phyloP scores from a whole-genome alignment of 2,797 vertebrate genomes.

The Tiaroga cobitis region DNA sequence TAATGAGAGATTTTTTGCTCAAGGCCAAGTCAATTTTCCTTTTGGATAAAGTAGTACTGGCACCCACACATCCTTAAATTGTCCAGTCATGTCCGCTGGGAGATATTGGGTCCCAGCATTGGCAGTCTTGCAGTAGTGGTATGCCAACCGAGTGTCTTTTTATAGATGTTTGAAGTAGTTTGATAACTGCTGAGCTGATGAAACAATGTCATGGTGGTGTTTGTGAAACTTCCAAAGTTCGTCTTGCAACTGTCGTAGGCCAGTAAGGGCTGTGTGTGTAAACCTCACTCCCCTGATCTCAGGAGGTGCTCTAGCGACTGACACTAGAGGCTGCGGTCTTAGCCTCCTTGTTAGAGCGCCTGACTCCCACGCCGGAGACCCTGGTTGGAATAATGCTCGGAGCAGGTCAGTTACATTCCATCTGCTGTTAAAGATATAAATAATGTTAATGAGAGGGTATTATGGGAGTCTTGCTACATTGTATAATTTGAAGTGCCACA shows the following conservation, averaged over 20 bases:
- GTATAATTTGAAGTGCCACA: not conserved
- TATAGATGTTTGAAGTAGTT: not conserved
- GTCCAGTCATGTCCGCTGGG: not conserved
- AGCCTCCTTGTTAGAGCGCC: no score
- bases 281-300: no score
- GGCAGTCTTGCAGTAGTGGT: constrained; percentile 7
- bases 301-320: no score
- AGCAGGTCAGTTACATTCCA: not conserved
- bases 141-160: not conserved
- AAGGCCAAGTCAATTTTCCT: constrained; percentile 38
- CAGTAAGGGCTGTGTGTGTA: no score
- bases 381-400: no score
- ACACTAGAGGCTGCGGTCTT: no score
- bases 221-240: constrained; percentile 22
- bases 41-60: constrained; percentile 20
- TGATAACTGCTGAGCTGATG: not conserved
- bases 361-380: no score
- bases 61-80: not conserved
- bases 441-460: constrained; percentile 11
- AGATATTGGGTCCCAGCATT: not conserved
- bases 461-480: constrained; percentile 11
- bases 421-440: constrained; percentile 22
- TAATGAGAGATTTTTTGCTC: not conserved
- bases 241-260: not conserved
- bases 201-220: not conserved